phyloP scores from a whole-genome alignment of 2,797 vertebrate species.

The Crenichthys baileyi region DNA sequence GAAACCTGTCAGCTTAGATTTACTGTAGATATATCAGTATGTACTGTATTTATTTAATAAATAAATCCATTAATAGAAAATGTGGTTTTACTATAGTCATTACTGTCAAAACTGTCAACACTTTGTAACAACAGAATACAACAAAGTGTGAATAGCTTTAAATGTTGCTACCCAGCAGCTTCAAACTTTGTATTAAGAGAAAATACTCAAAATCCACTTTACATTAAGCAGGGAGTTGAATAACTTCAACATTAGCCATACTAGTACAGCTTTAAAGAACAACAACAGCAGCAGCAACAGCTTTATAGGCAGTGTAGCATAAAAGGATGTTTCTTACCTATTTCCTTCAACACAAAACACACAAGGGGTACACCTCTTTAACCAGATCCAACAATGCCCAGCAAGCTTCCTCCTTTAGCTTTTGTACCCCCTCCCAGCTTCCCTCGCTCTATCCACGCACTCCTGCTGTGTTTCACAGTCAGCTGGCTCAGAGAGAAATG shows the following conservation, averaged over 20 bases:
- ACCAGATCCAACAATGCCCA: background rate
- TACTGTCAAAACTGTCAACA: background rate
- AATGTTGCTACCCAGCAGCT: background rate
- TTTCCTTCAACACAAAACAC: background rate
- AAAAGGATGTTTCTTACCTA: conserved; percentile 42
- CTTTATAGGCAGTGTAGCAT: background rate
- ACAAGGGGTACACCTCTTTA: background rate
- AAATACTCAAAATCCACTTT: background rate
- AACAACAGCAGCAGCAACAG: background rate
- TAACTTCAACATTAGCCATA: background rate
- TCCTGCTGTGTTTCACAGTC: conserved; percentile 17
- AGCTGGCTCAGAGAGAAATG: conserved; percentile 51
- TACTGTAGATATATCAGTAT: background rate
- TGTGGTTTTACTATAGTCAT: background rate
- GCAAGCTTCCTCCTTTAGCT: conserved; percentile 4
- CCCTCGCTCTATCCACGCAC: background rate
- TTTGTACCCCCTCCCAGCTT: conserved; percentile 19
- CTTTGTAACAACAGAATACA: background rate
- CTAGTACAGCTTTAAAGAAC: background rate
- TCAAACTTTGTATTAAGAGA: background rate
- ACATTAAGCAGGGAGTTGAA: background rate
- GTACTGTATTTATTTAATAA: background rate
- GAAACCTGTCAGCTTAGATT: background rate
- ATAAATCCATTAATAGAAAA: background rate
- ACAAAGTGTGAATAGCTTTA: background rate